Percentiles rank a stretch among this genome's conserved stretches.
These are phyloP conservation scores for Bhutanitis thaidina DNA, from an alignment of 2,888 invertebrate species.

Conservation along the genomic window DNA sequence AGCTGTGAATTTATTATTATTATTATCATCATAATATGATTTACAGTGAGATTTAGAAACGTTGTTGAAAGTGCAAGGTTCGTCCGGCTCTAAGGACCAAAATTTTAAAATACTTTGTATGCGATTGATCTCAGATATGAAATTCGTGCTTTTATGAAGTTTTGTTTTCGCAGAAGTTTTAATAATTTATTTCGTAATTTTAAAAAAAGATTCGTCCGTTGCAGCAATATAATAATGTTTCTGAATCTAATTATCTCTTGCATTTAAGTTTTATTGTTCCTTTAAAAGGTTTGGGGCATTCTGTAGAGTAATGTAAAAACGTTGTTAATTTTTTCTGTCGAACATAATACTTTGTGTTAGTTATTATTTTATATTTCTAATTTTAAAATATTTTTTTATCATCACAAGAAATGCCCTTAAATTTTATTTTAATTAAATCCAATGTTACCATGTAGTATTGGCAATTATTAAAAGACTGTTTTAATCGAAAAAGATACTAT, in stretches of 20 bases:
- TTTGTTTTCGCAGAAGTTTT: constrained; percentile 5
- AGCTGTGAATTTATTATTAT: constrained; percentile 34
- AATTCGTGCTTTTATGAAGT: constrained; percentile 2
- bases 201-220: not conserved
- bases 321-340: not conserved
- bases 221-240: constrained; percentile 12
- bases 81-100: constrained; percentile 49
- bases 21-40: constrained; percentile 33
- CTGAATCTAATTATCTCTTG: constrained; percentile 17
- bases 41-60: constrained; percentile 41
- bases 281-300: constrained; percentile 19
- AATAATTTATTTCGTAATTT: not conserved
- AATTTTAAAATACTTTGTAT: constrained; percentile 28
- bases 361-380: constrained; percentile 16
- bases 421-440: constrained; percentile 11
- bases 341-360: constrained; percentile 12
- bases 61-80: constrained; percentile 34
- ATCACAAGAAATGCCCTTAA: constrained; percentile 14
- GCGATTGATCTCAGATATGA: constrained; percentile 42
- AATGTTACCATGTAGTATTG: constrained; percentile 19
- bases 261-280: constrained; percentile 18
- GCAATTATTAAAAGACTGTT: constrained; percentile 20
- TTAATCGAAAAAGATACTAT: constrained; percentile 9
- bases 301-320: not conserved
- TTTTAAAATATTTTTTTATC: constrained; percentile 19